Base-by-base conservation (phyloP, 1,140 invertebrate species). In the Hycleus phaleratus region DNA sequence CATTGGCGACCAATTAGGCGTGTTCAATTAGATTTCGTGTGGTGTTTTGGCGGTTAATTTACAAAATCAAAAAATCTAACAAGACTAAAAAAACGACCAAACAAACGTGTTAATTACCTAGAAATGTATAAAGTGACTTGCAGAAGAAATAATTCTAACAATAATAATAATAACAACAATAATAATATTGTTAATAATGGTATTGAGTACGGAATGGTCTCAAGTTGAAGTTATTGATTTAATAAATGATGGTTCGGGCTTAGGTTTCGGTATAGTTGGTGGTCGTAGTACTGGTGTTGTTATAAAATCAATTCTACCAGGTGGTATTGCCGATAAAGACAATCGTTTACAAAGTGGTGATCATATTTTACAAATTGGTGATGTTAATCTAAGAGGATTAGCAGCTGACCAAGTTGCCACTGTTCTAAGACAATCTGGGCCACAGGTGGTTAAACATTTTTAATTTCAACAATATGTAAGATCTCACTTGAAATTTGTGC, bases 281-380 rank as follows among this genome's bases (percentile, higher is more conserved):
- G 94, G 94, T 6, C 79, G 90, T 46, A 95, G 90, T 72, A 96
- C 94, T 18, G 95, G 94, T n/a, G 95, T 97, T 49, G 93, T 97
- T 6, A 91, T 97, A 53, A 97, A 97, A 75, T 92, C 91, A 50
- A 88, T 97, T 47, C 79, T 95, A 12, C 92, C 92, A 9, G 93
- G 92, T 18, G 91, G 92, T 64, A 87, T 93, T 6, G 92, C 93
- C 11, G 92, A 96, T 75, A 81, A 91, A 79, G 91, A 96, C 77
- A 87, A 85, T 4, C 79, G 92, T 5, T 77, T 97, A 51, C 89
- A 90, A 71, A 87, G 90, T 73, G 93, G 93, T 9, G 94, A 97
- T 75, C 93, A 97, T 75, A 87, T 97, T 49, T 79, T 97, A 49
- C 93, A 96, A 78, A 95, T 97, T 60, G 91, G 92, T 5, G 90